Evolutionary conservation across 1,140 invertebrate species (phyloP).

Genomic region (Lanistes nyassanus): DNA sequence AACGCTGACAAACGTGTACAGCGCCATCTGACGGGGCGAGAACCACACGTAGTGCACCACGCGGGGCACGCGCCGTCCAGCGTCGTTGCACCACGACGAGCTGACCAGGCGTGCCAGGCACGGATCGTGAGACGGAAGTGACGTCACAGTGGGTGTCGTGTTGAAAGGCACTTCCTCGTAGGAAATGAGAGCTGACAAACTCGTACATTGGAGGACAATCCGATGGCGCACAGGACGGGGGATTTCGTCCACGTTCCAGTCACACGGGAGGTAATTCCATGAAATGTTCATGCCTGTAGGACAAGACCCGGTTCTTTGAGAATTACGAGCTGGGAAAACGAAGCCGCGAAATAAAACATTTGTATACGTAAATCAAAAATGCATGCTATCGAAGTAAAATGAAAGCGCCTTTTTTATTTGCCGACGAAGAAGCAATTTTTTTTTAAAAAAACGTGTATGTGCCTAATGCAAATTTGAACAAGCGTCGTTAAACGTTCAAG

Average conservation of each 20-base stretch:
- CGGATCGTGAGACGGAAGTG: not conserved
- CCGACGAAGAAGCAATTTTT: too few relatives aligned
- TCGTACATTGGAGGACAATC: not conserved
- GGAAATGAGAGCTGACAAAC: not conserved
- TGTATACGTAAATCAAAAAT: too few relatives aligned
- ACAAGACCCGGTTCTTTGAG: too few relatives aligned
- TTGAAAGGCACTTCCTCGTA: slow-evolving; percentile 3
- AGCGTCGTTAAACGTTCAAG: too few relatives aligned
- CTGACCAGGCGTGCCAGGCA: not conserved
- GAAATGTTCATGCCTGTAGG: too few relatives aligned
- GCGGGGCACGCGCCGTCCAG: slow-evolving; percentile 1
- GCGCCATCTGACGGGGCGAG: not conserved
- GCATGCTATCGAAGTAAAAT: too few relatives aligned
- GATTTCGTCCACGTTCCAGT: not conserved
- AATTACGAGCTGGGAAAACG: too few relatives aligned
- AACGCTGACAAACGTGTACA: slow-evolving; percentile 18
- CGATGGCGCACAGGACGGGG: not conserved
- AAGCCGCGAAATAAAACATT: too few relatives aligned
- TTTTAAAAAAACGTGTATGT: too few relatives aligned
- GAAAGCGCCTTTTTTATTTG: too few relatives aligned
- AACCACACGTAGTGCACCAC: slow-evolving; percentile 29
- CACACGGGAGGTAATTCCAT: not conserved
- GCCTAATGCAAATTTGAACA: too few relatives aligned
- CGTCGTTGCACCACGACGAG: slow-evolving; percentile 3
- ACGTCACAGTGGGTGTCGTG: slow-evolving; percentile 12